phyloP scores from a whole-genome alignment of 2,888 invertebrate genomes.

The Apeira syringaria region DNA sequence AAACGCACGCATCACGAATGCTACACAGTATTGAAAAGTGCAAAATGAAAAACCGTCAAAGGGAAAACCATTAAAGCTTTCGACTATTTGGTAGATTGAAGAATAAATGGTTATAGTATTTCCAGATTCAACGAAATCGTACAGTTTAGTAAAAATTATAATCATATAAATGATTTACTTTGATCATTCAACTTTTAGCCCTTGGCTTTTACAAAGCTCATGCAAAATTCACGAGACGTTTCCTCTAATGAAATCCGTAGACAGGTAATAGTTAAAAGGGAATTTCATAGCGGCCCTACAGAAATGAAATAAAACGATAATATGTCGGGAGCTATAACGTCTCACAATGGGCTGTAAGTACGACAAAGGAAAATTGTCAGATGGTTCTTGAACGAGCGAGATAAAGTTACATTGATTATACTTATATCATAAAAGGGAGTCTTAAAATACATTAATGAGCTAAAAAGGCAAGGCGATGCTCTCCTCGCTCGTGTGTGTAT shows the following conservation, averaged over 20 bases:
- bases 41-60: slow-evolving; percentile 61
- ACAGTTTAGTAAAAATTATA: not conserved
- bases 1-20: slow-evolving; percentile 61
- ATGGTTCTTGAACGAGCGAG: slow-evolving; percentile 56
- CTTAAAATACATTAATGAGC: slow-evolving; percentile 23
- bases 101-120: slow-evolving; percentile 24
- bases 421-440: slow-evolving; percentile 23
- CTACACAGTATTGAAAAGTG: slow-evolving; percentile 59
- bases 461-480: slow-evolving; percentile 8
- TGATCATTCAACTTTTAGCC: slow-evolving; percentile 10
- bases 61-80: slow-evolving; percentile 45
- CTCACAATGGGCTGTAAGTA: slow-evolving; percentile 58
- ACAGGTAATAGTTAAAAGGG: slow-evolving; percentile 60
- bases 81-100: slow-evolving; percentile 28
- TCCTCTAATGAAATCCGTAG: slow-evolving; percentile 52
- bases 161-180: slow-evolving; percentile 2
- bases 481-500: no score
- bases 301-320: slow-evolving; percentile 75
- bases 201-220: slow-evolving; percentile 25
- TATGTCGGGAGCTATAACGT: slow-evolving; percentile 66
- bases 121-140: slow-evolving; percentile 11
- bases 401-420: slow-evolving; percentile 65
- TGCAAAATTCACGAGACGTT: slow-evolving; percentile 40
- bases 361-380: slow-evolving; percentile 69
- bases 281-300: slow-evolving; percentile 63